Evolutionary conservation across 2,888 invertebrate genomes (phyloP).

Genomic region (Caenorhabditis becei): DNA sequence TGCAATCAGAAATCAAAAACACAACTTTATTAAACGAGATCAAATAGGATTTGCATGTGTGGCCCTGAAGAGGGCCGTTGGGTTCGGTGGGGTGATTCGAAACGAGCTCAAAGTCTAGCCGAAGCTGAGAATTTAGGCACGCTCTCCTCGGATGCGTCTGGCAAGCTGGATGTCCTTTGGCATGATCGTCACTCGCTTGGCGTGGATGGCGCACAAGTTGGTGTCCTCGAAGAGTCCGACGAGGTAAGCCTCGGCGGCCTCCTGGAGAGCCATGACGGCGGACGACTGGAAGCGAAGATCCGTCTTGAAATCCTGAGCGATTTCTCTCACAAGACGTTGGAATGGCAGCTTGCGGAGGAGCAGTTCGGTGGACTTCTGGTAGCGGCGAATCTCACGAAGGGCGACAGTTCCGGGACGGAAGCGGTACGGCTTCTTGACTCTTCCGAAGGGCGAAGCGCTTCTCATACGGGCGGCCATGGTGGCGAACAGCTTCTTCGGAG

Average conservation of each 20-base stretch:
- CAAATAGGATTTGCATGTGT: slow-evolving; percentile 40
- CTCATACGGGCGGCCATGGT: slow-evolving; percentile 87
- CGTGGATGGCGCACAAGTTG: slow-evolving; percentile 97
- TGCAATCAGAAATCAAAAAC: too few species aligned
- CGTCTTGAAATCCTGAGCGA: slow-evolving; percentile 19
- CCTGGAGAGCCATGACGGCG: background rate
- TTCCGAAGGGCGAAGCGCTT: slow-evolving; percentile 94
- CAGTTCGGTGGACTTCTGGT: slow-evolving; percentile 93
- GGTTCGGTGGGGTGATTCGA: slow-evolving; percentile 52
- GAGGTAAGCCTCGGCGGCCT: slow-evolving; percentile 88
- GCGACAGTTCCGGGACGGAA: slow-evolving; percentile 96
- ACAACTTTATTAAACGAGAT: too few species aligned
- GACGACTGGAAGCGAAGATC: slow-evolving; percentile 21
- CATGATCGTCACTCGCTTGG: slow-evolving; percentile 97
- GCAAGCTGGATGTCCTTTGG: slow-evolving; percentile 90
- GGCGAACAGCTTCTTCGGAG: slow-evolving; percentile 36
- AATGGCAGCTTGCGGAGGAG: slow-evolving; percentile 63
- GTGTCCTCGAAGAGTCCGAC: slow-evolving; percentile 96
- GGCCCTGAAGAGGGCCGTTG: slow-evolving; percentile 70
- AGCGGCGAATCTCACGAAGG: slow-evolving; percentile 95
- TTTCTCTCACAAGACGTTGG: slow-evolving; percentile 64
- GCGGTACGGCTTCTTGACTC: slow-evolving; percentile 92
- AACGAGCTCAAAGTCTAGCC: background rate
- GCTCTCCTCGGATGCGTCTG: too few species aligned
- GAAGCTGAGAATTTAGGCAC: slow-evolving; percentile 16